Evolutionary conservation across 1,140 invertebrate species (phyloP).

Genomic region (Potamilus streckersoni): DNA sequence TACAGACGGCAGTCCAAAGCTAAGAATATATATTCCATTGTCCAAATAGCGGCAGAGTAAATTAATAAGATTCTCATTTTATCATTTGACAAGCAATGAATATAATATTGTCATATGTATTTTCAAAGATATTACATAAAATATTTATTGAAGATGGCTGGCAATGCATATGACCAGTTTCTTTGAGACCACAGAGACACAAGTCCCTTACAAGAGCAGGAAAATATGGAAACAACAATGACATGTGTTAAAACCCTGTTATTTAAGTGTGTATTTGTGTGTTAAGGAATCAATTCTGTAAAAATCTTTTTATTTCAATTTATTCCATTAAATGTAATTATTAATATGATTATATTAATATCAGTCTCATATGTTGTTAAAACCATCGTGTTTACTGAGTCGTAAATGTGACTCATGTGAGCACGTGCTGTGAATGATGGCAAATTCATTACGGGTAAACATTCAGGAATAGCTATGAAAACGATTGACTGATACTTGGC

Average conservation of each 20-base stretch:
- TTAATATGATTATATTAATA: too few relatives aligned
- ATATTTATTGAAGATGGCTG: conserved; percentile 62
- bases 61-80: conserved; percentile 41
- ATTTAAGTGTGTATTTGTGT: too few relatives aligned
- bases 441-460: too few relatives aligned
- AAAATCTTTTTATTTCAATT: too few relatives aligned
- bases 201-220: conserved; percentile 5
- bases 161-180: conserved; percentile 59
- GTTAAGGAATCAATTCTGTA: too few relatives aligned
- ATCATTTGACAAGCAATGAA: conserved; percentile 69
- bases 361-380: too few relatives aligned
- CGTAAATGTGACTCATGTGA: too few relatives aligned
- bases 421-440: too few relatives aligned
- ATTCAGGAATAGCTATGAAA: too few relatives aligned
- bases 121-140: conserved; percentile 61
- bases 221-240: conserved; percentile 37
- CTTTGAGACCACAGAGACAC: conserved; percentile 21
- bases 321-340: too few relatives aligned
- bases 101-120: conserved; percentile 69
- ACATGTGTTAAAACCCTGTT: neutral
- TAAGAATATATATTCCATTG: conserved; percentile 65
- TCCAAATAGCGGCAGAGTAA: conserved; percentile 61
- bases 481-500: too few relatives aligned
- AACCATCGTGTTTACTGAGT: too few relatives aligned
- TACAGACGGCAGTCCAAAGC: conserved; percentile 62